Evolutionary conservation across 2,797 vertebrate species (phyloP), one percentile per base, ranked within the genome.

Genomic region (Synanceia verrucosa): DNA sequence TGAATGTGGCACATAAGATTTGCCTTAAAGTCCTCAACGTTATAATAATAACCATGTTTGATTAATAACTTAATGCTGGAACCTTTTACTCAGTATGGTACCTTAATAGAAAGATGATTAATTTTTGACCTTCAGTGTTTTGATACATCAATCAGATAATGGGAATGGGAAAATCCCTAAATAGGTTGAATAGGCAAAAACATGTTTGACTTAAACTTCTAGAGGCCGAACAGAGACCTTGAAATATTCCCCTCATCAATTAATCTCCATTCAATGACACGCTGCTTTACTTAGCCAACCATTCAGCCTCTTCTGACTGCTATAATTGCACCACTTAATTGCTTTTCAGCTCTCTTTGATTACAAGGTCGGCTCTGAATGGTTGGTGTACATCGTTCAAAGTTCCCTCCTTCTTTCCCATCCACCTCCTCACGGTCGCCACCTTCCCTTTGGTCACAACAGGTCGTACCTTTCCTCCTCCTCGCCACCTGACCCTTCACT

Each of bases 241-340:
- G 94, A 95, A 93, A 91, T 92, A 92, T 93, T 94, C 88, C 86
- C 88, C 90, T 90, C 86, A 85, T 93, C 93, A 95, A 95, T 94
- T 93, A 94, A 95, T 95, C 93, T 94, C 87, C 86, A 92, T 93
- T 94, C 94, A 94, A 85, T 93, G 93, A 95, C 94, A 94, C 93
- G 93, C 92, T 95, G 93, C 94, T 94, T 94, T 94, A 94, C 91
- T 94, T 94, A 95, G 92, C 92, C 93, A 94, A 94, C 91, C 94
- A 93, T 95, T 94, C 93, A 94, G 87, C 89, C 91, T 94, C 70
- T 9, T 92, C 91, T 89, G 90, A 91, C 91, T 89, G 91, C 92
- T 91, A 94, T 95, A 95, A 96, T 95, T 95, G 93, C 90, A 91
- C 92, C 82, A 92, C 93, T 95, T 95, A 95, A 95, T 96, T 95